Conservation (phyloP, 30 jellyfish, hydroid and myxozoan species). For the Hydra vulgaris region DNA sequence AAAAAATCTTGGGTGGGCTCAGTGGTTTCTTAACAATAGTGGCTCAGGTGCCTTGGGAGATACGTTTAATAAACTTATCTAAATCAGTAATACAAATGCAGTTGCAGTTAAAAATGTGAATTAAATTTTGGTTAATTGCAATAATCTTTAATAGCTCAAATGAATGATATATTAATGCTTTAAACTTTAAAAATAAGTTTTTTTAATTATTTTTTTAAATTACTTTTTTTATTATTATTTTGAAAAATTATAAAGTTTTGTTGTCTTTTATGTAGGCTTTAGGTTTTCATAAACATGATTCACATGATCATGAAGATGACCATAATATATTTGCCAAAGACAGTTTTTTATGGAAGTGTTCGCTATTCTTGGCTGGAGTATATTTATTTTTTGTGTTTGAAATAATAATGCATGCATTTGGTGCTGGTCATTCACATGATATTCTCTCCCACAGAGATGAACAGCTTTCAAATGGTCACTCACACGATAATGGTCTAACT, state of each 20-base stretch:
- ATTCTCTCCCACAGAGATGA: neutral
- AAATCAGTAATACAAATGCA: too few species aligned
- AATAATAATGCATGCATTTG: conserved; percentile 50
- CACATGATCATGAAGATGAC: conserved; percentile 9
- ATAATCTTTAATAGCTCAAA: too few species aligned
- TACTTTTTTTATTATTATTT: neutral
- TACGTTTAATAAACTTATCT: too few species aligned
- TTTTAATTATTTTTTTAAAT: too few species aligned
- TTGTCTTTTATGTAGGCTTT: conserved; percentile 31
- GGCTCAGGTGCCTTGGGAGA: too few species aligned
- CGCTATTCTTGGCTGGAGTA: conserved; percentile 53
- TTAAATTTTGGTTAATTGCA: too few species aligned
- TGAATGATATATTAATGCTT: neutral
- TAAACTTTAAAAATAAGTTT: neutral
- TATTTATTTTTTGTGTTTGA: conserved; percentile 59
- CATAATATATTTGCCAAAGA: neutral
- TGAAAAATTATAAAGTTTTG: neutral
- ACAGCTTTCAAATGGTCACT: neutral
- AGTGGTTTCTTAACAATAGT: too few species aligned
- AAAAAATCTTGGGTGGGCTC: too few species aligned
- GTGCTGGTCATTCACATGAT: conserved; percentile 15
- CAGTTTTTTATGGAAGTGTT: conserved; percentile 73
- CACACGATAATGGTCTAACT: too few species aligned
- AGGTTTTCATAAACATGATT: conserved; percentile 44
- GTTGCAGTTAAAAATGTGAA: too few species aligned